Evolutionary conservation across 2,113 vertebrate species (phyloP), one percentile per base, ranked within the genome.

Genomic region (Phylloscopus whistleri): DNA sequence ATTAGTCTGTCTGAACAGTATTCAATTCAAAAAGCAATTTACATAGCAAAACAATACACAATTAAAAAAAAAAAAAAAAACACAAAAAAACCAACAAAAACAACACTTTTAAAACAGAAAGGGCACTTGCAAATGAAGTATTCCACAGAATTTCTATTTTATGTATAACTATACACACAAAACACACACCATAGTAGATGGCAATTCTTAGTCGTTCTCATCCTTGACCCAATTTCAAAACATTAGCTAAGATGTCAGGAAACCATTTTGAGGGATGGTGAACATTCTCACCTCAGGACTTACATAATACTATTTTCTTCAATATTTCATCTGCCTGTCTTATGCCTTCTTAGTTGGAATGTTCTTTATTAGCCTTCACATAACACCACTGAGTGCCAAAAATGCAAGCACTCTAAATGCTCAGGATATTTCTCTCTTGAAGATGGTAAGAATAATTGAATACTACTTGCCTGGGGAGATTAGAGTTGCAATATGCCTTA

Each of bases 381-480:
- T 74, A 88, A 92, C 51, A 67, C 41, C 41, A 88, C 46, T 39
- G 24, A 56, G 35, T 94, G 90, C 30, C 70, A 73, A 90, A 78
- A 79, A 37, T 10, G 26, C 87, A 93, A 92, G 87, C 74, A 52
- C 70, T 95, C 64, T 83, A 70, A 88, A 91, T 26, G 53, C 66
- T 94, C 77, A 72, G 52, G 63, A 69, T 87, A 87, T 26, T 88
- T 85, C 87, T 89, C 51, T 33, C 86, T 93, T 91, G 58, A 82
- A 97, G 96, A 95, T 39, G 13, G 21, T 80, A 96, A 78, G 55
- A 31, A 84, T 94, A 97, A 96, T 62, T 93, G 93, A 94, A 93
- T 91, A 88, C 41, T 68, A 85, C 60, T 93, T 96, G 58, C 86
- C 93, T 53, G 68, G 70, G 58, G 39, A 80, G 77, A 95, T 92